Evolutionary conservation across 2,113 vertebrate species (phyloP).

Genomic region (Myotis lucifugus): DNA sequence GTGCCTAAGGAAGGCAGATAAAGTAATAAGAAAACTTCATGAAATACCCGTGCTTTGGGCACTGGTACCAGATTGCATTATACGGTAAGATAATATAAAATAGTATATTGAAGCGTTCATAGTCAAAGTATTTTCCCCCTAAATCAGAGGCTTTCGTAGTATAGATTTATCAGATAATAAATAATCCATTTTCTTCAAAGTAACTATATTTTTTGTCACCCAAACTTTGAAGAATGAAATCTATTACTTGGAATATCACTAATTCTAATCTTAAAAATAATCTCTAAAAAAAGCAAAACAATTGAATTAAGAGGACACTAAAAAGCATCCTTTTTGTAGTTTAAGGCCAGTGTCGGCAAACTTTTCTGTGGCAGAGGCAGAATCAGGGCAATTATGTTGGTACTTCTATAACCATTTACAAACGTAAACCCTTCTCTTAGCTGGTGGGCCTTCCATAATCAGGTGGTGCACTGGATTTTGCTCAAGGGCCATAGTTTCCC

Average conservation of each 20-base stretch:
- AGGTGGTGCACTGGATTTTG: background rate
- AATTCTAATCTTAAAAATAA: conserved; percentile 32
- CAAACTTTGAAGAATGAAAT: conserved; percentile 8
- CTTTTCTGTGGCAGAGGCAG: conserved; percentile 1
- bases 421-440: background rate
- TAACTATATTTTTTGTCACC: background rate
- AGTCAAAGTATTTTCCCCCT: background rate
- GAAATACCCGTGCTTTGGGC: conserved; percentile 14
- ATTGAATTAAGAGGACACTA: conserved; percentile 9
- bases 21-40: conserved; percentile 67
- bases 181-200: conserved; percentile 46
- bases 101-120: background rate
- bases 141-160: background rate
- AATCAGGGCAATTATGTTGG: background rate
- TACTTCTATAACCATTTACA: background rate
- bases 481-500: background rate
- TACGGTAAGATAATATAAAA: conserved; percentile 24
- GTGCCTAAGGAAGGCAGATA: background rate
- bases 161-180: conserved; percentile 31
- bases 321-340: background rate
- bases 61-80: background rate
- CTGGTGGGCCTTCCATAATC: background rate
- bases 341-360: background rate
- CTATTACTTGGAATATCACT: background rate
- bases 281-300: background rate